A percentile compares a stretch with the other conserved stretches of the same genome.
These are phyloP conservation scores for Lycodopsis pacificus DNA, from an alignment of 2,797 vertebrate species.

Conservation along the genomic window DNA sequence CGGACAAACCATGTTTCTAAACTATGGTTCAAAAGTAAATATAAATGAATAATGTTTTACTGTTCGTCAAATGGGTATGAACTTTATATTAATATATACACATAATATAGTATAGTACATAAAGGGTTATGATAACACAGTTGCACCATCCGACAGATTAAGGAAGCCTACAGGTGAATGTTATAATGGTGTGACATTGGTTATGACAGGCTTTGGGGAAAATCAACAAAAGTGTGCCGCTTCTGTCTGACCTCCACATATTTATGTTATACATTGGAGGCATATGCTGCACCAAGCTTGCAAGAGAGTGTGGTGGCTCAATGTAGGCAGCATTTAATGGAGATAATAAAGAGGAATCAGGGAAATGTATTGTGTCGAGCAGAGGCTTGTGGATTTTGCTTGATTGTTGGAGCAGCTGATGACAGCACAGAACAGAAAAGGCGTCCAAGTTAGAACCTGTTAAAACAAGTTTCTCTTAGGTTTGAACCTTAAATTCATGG, in stretches of 20 bases:
- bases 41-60: neutral
- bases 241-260: neutral
- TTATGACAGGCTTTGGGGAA: neutral
- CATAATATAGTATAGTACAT: no score
- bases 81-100: neutral
- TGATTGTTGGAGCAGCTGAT: neutral
- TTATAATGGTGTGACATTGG: neutral
- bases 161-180: neutral
- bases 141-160: neutral
- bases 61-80: neutral
- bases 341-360: neutral
- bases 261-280: no score
- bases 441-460: neutral
- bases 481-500: neutral
- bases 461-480: neutral
- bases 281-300: neutral
- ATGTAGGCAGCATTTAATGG: neutral
- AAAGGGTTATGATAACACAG: constrained; percentile 22
- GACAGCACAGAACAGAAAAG: neutral
- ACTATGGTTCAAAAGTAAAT: neutral
- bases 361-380: neutral
- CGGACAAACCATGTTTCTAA: neutral
- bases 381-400: neutral
- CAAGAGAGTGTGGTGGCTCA: neutral
- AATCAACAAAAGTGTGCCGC: rapidly evolving